Evolutionary conservation across 2,113 vertebrate species (phyloP), one percentile per base, ranked within the genome.

Genomic region (Hippoglossus stenolepis): DNA sequence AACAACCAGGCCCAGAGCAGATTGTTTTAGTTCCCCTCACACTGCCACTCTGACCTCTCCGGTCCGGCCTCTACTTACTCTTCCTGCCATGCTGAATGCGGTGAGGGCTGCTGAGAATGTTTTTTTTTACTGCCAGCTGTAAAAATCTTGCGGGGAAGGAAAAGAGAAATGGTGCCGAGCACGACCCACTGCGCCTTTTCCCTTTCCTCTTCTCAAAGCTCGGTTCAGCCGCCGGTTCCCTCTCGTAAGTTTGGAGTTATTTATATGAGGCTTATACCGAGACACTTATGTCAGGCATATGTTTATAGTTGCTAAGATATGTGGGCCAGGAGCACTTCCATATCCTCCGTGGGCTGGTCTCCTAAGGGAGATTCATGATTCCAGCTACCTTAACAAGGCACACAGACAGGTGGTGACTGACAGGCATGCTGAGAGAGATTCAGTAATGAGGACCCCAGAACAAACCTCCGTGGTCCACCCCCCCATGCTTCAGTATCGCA

Each of bases 331-430:
- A 79, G 77, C 21, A 21, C 67, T 72, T 75, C 72, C 69, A 73
- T 73, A 73, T 79, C 59, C 89, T 83, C 89, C 1, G 49, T 18
- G 77, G 81, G 81, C 70, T 82, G 66, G 74, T 84, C 73, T 91
- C 86, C 85, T 79, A 24, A 51, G 85, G 83, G 84, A 91, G 81
- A 84, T 72, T 82, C 86, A 74, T 80, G 74, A 89, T 88, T 88
- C 85, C 47, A 49, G 78, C 75, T 70, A 70, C 81, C 67, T 77
- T 91, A 91, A 92, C 88, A 87, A 90, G 85, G 80, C 87, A 83
- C 68, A 85, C 85, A 88, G 88, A 90, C 90, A 91, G 89, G 85
- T 88, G 85, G 82, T 87, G 91, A 93, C 80, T 91, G 93, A 92
- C 92, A 91, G 88, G 82, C 78, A 79, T 45, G 7, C 83, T 62